Evolutionary conservation across 1,140 invertebrate genomes (phyloP), one percentile per base, ranked within the genome.

Genomic region (Drosophila kepulauana): DNA sequence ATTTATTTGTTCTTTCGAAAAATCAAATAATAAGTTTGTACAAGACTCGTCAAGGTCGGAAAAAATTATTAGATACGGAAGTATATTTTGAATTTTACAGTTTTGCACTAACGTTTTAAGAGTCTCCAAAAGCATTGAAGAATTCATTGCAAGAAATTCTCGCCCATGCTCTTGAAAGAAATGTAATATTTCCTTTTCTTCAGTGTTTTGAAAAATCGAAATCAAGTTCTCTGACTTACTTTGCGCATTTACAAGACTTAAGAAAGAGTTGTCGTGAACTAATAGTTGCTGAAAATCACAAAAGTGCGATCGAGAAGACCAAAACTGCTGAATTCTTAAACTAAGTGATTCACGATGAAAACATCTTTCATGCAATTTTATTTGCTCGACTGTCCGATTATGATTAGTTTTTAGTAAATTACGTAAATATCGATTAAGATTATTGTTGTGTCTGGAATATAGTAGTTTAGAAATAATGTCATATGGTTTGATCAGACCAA

Each of bases 391-490:
- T 6, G 45, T 71, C 20, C 20, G 20, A 30, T n/a, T 0, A 7
- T 49, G 8, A 7, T 71, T 30, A n/a, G 11, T 74, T 43, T 76
- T 51, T 13, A 76, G 49, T 16, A 73, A 62, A 35, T 58, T 57
- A 16, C 54, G 57, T 46, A 89, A 46, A n/a, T 89, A 89, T 7
- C 77, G 46, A 33, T 64, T 61, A 33, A 89, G 57, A 48, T 69
- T 16, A 43, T 61, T 49, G 33, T 79, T 89, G 8, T 85, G 43
- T 11, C 78, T 46, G 1, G 79, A 74, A 62, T 10, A 52, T 20
- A 89, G 38, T 28, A 89, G 51, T 51, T 89, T 89, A 1, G 78
- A 76, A 57, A 89, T 84, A 6, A 89, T 74, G 35, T 70, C 25
- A 49, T 68, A 89, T 0, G 85, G 75, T 33, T 79, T 89, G n/a